These are phyloP conservation scores for Cyrtonyx montezumae DNA, from an alignment of 2,113 vertebrate genomes.

Conservation along the genomic window DNA sequence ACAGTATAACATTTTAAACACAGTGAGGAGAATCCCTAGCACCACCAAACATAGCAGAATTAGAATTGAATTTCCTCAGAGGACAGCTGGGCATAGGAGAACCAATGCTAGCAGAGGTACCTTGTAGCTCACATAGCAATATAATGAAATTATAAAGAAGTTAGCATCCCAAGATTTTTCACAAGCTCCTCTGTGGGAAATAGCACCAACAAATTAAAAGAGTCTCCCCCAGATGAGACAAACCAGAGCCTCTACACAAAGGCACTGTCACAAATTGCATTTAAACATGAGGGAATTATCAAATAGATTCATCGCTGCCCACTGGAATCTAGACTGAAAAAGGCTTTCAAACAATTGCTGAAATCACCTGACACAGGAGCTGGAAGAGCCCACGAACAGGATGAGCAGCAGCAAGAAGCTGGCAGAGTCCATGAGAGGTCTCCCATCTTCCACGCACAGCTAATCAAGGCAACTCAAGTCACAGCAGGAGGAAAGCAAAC, in stretches of 20 bases:
- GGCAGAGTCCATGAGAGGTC: fast-evolving
- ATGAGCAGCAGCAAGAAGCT: background rate
- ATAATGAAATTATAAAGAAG: background rate
- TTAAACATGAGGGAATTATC: background rate
- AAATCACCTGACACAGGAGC: background rate
- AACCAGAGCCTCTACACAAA: background rate
- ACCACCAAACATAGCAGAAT: background rate
- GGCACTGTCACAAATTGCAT: background rate
- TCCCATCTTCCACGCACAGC: background rate
- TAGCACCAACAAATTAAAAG: background rate
- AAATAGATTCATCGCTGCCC: fast-evolving
- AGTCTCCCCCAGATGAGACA: background rate
- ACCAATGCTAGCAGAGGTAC: fast-evolving
- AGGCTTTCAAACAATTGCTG: background rate
- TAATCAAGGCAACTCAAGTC: fast-evolving
- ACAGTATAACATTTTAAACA: background rate
- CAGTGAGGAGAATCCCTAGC: background rate
- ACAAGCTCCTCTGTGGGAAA: background rate
- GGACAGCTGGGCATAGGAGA: background rate
- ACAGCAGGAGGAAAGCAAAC: background rate
- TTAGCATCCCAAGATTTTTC: background rate
- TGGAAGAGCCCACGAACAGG: fast-evolving
- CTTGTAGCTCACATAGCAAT: fast-evolving
- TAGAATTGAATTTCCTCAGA: background rate
- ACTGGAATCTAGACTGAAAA: background rate